These are phyloP conservation scores for Clarias batrachus DNA, from an alignment of 2,113 vertebrate species.

Conservation along the genomic window DNA sequence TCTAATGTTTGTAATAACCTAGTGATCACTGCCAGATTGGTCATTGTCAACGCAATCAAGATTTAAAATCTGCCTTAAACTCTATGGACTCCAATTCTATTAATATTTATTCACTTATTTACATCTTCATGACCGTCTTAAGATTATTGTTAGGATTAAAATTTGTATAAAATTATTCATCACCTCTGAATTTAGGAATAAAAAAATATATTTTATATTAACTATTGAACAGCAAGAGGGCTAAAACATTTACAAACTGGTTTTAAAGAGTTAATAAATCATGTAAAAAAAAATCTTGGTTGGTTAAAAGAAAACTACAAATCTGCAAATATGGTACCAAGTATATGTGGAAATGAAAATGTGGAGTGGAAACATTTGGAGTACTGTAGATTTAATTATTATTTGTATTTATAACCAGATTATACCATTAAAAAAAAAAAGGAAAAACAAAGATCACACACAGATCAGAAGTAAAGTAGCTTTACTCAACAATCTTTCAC, in stretches of 20 bases:
- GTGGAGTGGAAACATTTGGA: neutral
- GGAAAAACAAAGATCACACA: neutral
- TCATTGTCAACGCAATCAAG: too few relatives aligned
- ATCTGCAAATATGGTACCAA: neutral
- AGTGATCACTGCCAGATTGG: too few relatives aligned
- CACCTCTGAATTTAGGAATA: neutral
- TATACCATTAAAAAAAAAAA: neutral
- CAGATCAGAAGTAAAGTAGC: neutral
- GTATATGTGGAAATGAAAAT: neutral
- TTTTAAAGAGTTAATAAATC: neutral
- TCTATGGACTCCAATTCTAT: neutral
- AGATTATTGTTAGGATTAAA: neutral
- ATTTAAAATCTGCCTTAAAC: neutral
- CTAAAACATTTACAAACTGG: neutral
- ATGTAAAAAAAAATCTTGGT: neutral
- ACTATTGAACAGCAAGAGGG: neutral
- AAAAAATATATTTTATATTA: neutral
- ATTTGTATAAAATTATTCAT: neutral
- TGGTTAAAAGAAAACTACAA: neutral
- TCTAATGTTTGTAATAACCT: too few relatives aligned
- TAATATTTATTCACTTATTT: neutral
- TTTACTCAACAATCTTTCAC: conserved; percentile 5
- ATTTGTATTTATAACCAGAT: neutral
- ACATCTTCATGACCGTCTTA: neutral
- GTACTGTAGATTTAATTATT: too few relatives aligned